These are phyloP conservation scores for Augiades crinisus DNA, from an alignment of 2,888 invertebrate genomes.

Conservation along the genomic window DNA sequence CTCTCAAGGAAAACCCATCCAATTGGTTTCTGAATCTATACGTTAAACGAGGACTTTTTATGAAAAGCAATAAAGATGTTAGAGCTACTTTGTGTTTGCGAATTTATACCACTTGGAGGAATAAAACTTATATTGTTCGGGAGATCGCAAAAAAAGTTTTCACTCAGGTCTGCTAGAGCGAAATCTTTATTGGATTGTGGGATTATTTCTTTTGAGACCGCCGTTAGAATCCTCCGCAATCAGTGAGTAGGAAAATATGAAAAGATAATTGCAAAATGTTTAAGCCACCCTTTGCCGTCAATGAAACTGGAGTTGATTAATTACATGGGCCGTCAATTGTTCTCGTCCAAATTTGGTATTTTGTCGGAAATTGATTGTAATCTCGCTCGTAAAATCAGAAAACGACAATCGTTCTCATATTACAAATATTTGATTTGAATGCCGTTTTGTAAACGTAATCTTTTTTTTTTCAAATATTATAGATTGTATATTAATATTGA, in stretches of 20 bases:
- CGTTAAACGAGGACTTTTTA: slow-evolving; percentile 67
- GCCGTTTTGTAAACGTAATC: not conserved
- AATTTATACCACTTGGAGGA: slow-evolving; percentile 78
- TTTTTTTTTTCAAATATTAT: no score
- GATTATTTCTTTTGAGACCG: slow-evolving; percentile 67
- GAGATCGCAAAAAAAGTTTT: slow-evolving; percentile 76
- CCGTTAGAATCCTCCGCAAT: slow-evolving; percentile 46
- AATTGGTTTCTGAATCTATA: slow-evolving; percentile 63
- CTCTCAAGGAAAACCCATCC: slow-evolving; percentile 49
- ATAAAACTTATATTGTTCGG: slow-evolving; percentile 79
- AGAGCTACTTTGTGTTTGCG: slow-evolving; percentile 78
- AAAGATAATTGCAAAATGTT: slow-evolving; percentile 43
- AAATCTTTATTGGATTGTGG: slow-evolving; percentile 74
- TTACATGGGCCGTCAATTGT: not conserved
- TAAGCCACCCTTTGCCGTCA: slow-evolving; percentile 1
- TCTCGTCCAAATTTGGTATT: not conserved
- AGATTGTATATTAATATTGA: no score
- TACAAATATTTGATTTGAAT: not conserved
- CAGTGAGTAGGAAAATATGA: slow-evolving; percentile 50
- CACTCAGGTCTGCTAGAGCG: slow-evolving; percentile 72
- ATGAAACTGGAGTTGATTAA: not conserved
- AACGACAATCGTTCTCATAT: not conserved
- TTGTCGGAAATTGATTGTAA: not conserved
- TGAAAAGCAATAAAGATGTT: slow-evolving; percentile 80
- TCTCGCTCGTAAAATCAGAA: not conserved